phyloP scores from a whole-genome alignment of 2,113 vertebrate genomes.

The Poeciliopsis occidentalis region DNA sequence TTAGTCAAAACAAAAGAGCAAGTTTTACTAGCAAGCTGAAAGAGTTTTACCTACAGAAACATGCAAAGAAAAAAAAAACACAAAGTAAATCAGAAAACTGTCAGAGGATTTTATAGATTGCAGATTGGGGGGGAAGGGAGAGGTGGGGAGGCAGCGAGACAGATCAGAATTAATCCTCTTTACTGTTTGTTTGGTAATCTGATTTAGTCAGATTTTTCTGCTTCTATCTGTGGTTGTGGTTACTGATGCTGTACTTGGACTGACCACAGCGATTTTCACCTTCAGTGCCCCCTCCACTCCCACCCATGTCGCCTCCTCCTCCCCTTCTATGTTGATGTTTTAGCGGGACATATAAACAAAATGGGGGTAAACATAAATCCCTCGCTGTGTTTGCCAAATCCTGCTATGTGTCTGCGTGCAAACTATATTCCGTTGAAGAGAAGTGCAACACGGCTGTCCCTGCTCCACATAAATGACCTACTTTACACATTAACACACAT shows the following conservation, averaged over 20 bases:
- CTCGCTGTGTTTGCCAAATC: slow-evolving; percentile 50
- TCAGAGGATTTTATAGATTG: slow-evolving; percentile 74
- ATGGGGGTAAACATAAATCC: slow-evolving; percentile 55
- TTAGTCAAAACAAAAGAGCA: slow-evolving; percentile 62
- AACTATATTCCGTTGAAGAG: slow-evolving; percentile 67
- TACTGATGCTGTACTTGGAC: slow-evolving; percentile 68
- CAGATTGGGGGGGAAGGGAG: slow-evolving; percentile 63
- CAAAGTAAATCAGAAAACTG: slow-evolving; percentile 65
- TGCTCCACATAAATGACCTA: slow-evolving; percentile 82
- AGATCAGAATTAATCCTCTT: slow-evolving; percentile 77
- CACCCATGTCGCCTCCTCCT: not conserved
- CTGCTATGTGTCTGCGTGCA: slow-evolving; percentile 66
- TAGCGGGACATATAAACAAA: slow-evolving; percentile 49
- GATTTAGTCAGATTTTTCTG: slow-evolving; percentile 77
- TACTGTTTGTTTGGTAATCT: slow-evolving; percentile 77
- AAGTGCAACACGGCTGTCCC: slow-evolving; percentile 61
- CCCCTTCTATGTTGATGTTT: slow-evolving; percentile 33
- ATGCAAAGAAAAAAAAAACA: slow-evolving; percentile 40
- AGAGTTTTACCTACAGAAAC: slow-evolving; percentile 44
- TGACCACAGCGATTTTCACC: slow-evolving; percentile 63
- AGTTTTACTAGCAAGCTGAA: slow-evolving; percentile 46
- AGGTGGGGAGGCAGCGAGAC: slow-evolving; percentile 38
- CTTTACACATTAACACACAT: slow-evolving; percentile 78
- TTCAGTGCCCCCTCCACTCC: slow-evolving; percentile 17
- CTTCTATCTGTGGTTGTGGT: slow-evolving; percentile 69